Percentiles rank a stretch among this genome's conserved stretches.
These are phyloP conservation scores for Eubucco bourcierii DNA, from an alignment of 2,113 vertebrate genomes.

Conservation along the genomic window DNA sequence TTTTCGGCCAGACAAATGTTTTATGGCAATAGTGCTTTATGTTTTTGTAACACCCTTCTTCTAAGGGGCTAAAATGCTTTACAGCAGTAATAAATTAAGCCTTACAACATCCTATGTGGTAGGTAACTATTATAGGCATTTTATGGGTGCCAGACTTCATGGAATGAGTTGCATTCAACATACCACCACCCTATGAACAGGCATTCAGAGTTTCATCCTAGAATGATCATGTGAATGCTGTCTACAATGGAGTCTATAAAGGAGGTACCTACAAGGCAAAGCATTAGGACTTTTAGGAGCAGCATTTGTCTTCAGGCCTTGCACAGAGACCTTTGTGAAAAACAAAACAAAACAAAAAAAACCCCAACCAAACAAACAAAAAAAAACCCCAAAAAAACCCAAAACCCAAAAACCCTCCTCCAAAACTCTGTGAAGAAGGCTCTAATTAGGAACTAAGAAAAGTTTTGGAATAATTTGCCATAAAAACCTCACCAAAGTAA, in stretches of 20 bases:
- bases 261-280: neutral
- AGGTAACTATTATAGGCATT: conserved; percentile 10
- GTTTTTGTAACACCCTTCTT: neutral
- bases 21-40: conserved; percentile 9
- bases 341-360: neutral
- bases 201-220: neutral
- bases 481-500: neutral
- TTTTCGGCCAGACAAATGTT: conserved; percentile 40
- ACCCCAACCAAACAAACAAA: too few species aligned
- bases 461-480: neutral
- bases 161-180: neutral
- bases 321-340: neutral
- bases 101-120: conserved; percentile 20
- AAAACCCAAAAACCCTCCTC: too few species aligned
- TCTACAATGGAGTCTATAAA: neutral
- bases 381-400: too few species aligned
- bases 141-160: neutral
- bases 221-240: neutral
- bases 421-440: too few species aligned
- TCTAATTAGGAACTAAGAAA: neutral
- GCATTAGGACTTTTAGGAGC: neutral
- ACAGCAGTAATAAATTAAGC: conserved; percentile 51
- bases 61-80: conserved; percentile 35
- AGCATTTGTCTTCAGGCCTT: conserved; percentile 1
- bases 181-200: neutral